These are phyloP conservation scores for Geotrypetes seraphini DNA, from an alignment of 2,797 vertebrate species.

Conservation along the genomic window DNA sequence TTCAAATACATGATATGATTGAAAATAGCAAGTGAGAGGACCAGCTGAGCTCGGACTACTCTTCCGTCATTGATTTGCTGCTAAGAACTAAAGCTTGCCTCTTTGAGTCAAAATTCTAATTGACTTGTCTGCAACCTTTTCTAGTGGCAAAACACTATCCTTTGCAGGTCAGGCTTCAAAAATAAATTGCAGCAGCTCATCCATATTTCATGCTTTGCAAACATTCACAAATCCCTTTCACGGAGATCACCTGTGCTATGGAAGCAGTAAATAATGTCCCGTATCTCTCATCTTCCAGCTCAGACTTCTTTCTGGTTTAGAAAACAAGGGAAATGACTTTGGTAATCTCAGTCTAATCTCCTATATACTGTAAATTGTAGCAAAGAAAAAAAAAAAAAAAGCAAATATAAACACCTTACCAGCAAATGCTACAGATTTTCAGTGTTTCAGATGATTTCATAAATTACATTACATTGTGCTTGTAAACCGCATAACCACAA, in stretches of 20 bases:
- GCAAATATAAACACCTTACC: too few species aligned
- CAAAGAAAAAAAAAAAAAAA: too few species aligned
- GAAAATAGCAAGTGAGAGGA: too few species aligned
- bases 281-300: not conserved
- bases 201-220: not conserved
- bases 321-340: not conserved
- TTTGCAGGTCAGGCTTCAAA: conserved; percentile 1
- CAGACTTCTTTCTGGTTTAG: not conserved
- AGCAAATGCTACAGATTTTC: too few species aligned
- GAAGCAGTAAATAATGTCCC: not conserved
- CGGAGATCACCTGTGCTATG: not conserved
- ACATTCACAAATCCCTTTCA: not conserved
- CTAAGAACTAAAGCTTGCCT: conserved; percentile 6
- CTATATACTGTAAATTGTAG: too few species aligned
- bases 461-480: too few species aligned
- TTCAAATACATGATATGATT: too few species aligned
- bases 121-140: not conserved
- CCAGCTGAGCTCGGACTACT: too few species aligned
- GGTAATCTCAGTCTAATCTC: not conserved
- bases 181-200: conserved; percentile 5
- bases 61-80: too few species aligned
- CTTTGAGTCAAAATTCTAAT: not conserved
- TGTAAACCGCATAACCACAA: too few species aligned
- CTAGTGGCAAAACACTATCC: not conserved
- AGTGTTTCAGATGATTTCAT: too few species aligned